Conservation (phyloP, 23 tunicate genomes). For the Trididemnum miniatum region DNA sequence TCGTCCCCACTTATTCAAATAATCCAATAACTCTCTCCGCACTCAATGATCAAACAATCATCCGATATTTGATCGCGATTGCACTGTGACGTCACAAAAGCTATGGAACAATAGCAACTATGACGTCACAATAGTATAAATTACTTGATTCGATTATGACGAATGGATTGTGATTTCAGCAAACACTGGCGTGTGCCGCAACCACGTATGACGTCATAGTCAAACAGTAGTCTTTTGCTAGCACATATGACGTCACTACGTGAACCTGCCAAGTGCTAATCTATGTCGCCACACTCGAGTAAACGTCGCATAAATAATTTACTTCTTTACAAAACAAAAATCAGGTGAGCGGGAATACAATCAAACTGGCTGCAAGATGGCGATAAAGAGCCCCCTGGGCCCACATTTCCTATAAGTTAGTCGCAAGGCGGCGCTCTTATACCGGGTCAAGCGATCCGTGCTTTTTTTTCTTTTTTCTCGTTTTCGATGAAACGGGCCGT, state of each 20-base stretch:
- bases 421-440: slow-evolving; percentile 1
- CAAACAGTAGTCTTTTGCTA: too few relatives aligned
- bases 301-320: too few relatives aligned
- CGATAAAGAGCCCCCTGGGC: not conserved
- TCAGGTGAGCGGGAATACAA: not conserved
- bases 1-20: too few relatives aligned
- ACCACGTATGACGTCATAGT: not conserved
- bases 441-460: slow-evolving; percentile 21
- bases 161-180: too few relatives aligned
- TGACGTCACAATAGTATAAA: not conserved
- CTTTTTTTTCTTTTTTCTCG: slow-evolving; percentile 66
- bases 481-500: slow-evolving; percentile 35
- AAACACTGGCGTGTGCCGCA: not conserved
- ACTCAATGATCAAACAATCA: not conserved
- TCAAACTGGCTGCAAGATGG: not conserved
- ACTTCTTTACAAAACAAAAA: too few relatives aligned
- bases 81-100: not conserved
- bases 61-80: not conserved
- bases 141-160: not conserved
- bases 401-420: slow-evolving; percentile 12
- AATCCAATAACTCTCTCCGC: too few relatives aligned
- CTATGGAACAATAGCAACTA: not conserved
- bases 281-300: too few relatives aligned
- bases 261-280: too few relatives aligned
- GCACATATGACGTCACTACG: too few relatives aligned